Percentiles rank a stretch among this genome's conserved stretches.
phyloP scores from a whole-genome alignment of 2,113 vertebrate species.

The Illadopsis cleaveri region DNA sequence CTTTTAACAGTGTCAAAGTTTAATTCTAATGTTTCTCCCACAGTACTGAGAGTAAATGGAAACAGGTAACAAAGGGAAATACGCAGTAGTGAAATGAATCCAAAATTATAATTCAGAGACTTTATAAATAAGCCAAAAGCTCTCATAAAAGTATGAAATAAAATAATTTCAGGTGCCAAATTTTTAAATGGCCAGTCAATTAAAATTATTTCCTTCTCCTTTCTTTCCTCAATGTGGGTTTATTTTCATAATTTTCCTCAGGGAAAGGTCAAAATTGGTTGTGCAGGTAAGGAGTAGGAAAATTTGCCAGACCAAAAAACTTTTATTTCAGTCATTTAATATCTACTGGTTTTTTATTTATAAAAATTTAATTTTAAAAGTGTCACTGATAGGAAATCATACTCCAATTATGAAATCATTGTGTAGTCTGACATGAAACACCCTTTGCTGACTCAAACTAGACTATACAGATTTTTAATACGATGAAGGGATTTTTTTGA shows the following conservation, averaged over 20 bases:
- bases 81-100: not conserved
- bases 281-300: not conserved
- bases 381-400: not conserved
- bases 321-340: not conserved
- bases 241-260: not conserved
- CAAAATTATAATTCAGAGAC: not conserved
- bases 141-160: not conserved
- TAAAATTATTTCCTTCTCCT: not conserved
- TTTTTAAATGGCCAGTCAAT: not conserved
- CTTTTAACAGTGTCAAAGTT: not conserved
- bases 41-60: not conserved
- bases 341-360: not conserved
- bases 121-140: not conserved
- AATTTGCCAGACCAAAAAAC: not conserved
- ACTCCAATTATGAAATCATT: not conserved
- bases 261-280: not conserved
- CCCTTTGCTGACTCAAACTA: not conserved
- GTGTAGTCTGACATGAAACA: fast-evolving
- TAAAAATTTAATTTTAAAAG: not conserved
- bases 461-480: not conserved
- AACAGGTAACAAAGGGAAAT: not conserved
- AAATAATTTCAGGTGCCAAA: not conserved
- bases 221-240: not conserved
- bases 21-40: not conserved
- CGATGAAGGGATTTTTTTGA: not conserved